Percentiles rank a stretch among this genome's conserved stretches.
phyloP scores from a whole-genome alignment of 2,797 vertebrate species.

The Carduelis carduelis region DNA sequence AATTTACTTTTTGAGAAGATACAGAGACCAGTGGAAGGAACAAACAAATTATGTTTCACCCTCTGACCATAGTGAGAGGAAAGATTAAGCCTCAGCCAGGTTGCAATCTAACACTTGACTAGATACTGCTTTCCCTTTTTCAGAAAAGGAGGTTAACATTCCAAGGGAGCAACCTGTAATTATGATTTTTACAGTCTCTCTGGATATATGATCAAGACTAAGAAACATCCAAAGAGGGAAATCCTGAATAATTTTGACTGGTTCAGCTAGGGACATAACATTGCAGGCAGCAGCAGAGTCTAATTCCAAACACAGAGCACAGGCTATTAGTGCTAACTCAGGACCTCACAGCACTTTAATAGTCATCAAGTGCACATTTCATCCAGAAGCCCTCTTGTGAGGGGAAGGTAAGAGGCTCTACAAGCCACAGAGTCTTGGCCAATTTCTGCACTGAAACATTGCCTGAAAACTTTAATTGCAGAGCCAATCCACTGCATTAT shows the following conservation, averaged over 20 bases:
- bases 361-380: background rate
- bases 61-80: background rate
- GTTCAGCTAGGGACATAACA: background rate
- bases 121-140: background rate
- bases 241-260: background rate
- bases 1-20: background rate
- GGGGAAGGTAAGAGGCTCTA: background rate
- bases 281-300: fast-evolving
- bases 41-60: background rate
- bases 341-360: background rate
- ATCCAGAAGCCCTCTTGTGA: background rate
- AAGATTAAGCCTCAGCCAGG: background rate
- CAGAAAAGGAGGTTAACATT: background rate
- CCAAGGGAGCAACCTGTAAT: background rate
- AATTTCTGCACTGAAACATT: background rate
- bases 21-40: background rate
- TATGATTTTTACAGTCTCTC: background rate
- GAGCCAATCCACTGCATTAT: fast-evolving
- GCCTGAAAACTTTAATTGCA: background rate
- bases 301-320: background rate
- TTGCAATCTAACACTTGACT: background rate
- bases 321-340: background rate
- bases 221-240: background rate
- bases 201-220: background rate
- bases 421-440: background rate